Evolutionary conservation across 2,113 vertebrate genomes (phyloP), one percentile per base, ranked within the genome.

Genomic region (Carassius auratus): DNA sequence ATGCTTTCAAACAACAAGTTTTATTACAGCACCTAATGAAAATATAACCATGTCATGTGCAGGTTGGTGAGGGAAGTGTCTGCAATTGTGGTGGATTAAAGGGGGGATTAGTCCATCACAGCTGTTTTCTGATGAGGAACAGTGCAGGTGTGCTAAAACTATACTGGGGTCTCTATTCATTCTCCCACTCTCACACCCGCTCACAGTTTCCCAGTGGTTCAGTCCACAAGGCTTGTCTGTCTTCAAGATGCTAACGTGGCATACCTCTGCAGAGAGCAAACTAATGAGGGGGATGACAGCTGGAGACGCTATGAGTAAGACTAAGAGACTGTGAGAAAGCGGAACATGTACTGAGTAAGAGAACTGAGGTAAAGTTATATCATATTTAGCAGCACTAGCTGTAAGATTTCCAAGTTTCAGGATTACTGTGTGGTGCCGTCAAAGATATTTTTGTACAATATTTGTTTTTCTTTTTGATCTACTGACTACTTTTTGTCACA

Each of bases 231-330:
- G 77, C 59, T 45, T 81, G 59, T 81, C 78, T 81, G 59, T 81
- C 78, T 66, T 81, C 78, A 30, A 64, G 59, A 66, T 50, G 78
- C 38, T 64, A 79, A 61, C 33, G 26, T 1, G 30, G 30, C 50
- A 59, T 30, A 79, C 55, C 61, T 79, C 76, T 62, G 55, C 21
- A 62, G 36, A 57, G 52, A 36, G 50, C 17, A 77, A 77, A 79
- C 55, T 62, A 81, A 81, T 81, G 59, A 81, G 59, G 36, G 59
- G 6, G 78, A 45, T 81, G 78, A 66, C 78, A 81, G 78, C 59
- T 81, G 78, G 36, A 64, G 78, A 62, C 1, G 13, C 10, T 21
- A 7, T 38, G 59, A 61, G 77, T n/a, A 5, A 14, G 26, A 59
- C 17, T 17, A 57, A 50, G 17, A 50, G 23, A 15, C 10, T 76